Evolutionary conservation across 2,888 invertebrate species (phyloP), one percentile per base, ranked within the genome.

Genomic region (Acleris cristana): DNA sequence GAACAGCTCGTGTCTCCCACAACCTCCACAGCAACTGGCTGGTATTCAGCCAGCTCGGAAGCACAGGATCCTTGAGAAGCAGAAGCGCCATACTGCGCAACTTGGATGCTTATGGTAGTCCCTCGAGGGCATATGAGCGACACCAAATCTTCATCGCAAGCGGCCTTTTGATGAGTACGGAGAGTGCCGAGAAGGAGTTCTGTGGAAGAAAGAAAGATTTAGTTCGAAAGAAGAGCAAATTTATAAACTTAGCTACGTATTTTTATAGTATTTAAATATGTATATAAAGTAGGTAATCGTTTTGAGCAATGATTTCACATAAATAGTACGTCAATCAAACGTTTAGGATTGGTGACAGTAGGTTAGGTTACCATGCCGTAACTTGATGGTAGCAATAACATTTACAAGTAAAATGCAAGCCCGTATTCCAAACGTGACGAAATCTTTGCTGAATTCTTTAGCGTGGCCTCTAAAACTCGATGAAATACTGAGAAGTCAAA

Each of bases 71-170:
- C 90, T 57, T 94, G 94, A 0, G 89, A 82, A 0, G 86, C 87
- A 1, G 95, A 94, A 40, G 96, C 95, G 16, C 98, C 98, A 80
- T 98, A 98, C 83, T 97, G 97, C n/a, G 98, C 98, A 77, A 97
- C 94, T 76, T 97, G 96, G 76, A 98, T 96, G 78, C 96, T 96
- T 83, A 99, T 98, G 78, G 97, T 97, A 48, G 99, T 99, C 62
- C 97, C 97, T 56, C 96, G 93, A 34, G 99, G 98, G 88, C 99
- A 99, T 81, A 96, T 96, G 71, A 99, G 94, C 58, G 95, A 95
- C 84, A 99, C 95, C 85, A 95, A 94, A 81, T 98, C 97, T 71
- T 97, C 97, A 90, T 98, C 98, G 90, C 99, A 99, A 61, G 97
- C 97, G 58, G 97, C 97, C 73, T 96, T 95, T 84, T 98, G 97